Evolutionary conservation across 2,888 invertebrate genomes (phyloP), one percentile per base, ranked within the genome.

Genomic region (Morpho helenor): DNA sequence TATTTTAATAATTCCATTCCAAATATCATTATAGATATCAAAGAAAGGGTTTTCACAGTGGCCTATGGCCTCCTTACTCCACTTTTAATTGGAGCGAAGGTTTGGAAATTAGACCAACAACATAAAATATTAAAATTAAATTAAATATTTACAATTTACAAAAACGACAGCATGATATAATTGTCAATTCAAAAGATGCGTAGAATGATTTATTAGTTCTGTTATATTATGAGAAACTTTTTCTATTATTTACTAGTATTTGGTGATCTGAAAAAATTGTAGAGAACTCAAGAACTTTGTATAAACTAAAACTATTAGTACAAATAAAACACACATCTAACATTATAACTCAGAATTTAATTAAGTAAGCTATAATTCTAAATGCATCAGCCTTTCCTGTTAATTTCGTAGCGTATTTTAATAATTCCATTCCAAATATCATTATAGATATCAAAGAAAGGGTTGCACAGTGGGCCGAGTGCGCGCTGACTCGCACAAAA

Each of bases 401-500:
- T 68, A 66, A 71, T 78, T 76, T 69, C 68, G 70, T 70, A 76
- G 76, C 69, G 68, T 73, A 68, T 76, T 80, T 84, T 81, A 82
- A 80, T 82, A 82, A 84, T 84, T 82, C 71, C 76, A 83, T 84
- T 82, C 73, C 80, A 82, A 87, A 85, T 88, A 87, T 84, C 85
- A 84, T 79, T 87, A 79, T 79, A 80, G 83, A 84, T 87, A 87
- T 86, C 81, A 87, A 86, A 84, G 84, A 82, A 88, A 87, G 90
- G 89, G 89, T 89, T 88, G 87, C 82, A 84, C 82, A 81, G 83
- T 80, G 84, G 81, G 81, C 79, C 81, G 82, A 76, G 74, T 77
- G 79, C 74, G 75, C 80, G 85, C 89, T 88, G 88, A 87, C 89
- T 89, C 88, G 88, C 89, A 87, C 86, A 88, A 87, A 85, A 84